Percentiles rank a stretch among this genome's conserved stretches.
Conservation (phyloP, 2,888 invertebrate species). For the Hymenopus coronatus region DNA sequence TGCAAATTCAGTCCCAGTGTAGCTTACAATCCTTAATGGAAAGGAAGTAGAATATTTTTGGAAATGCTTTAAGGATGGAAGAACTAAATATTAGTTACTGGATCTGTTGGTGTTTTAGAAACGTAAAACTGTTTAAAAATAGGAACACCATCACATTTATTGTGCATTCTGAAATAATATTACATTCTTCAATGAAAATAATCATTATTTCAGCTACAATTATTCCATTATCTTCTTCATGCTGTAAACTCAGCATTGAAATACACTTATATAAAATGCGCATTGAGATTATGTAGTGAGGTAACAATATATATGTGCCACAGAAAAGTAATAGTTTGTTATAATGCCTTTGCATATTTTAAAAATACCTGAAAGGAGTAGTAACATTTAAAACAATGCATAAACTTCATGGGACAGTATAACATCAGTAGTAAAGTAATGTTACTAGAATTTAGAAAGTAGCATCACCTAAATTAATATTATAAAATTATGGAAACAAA, state of each 20-base stretch:
- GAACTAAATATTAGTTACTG: no score
- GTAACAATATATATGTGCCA: constrained; percentile 7
- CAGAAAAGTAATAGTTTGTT: not conserved
- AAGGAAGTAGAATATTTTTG: no score
- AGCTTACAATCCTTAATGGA: no score
- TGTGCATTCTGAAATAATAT: not conserved
- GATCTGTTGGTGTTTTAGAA: not conserved
- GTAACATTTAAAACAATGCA: not conserved
- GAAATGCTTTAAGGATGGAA: no score
- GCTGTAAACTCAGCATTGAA: constrained; percentile 12
- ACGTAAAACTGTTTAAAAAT: not conserved
- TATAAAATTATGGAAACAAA: no score
- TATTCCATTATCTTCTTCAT: not conserved
- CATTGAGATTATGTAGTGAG: not conserved
- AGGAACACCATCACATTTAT: not conserved
- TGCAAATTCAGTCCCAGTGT: no score
- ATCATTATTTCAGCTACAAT: not conserved
- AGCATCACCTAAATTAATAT: not conserved
- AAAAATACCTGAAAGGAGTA: not conserved
- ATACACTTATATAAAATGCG: constrained; percentile 13
- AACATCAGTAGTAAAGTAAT: not conserved
- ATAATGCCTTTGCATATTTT: not conserved
- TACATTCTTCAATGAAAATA: not conserved
- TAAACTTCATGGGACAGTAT: not conserved
- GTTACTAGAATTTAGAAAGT: not conserved